Percentiles rank a stretch among this genome's conserved stretches.
These are phyloP conservation scores for Nautilus pompilius DNA, from an alignment of 1,140 invertebrate genomes.

Conservation along the genomic window DNA sequence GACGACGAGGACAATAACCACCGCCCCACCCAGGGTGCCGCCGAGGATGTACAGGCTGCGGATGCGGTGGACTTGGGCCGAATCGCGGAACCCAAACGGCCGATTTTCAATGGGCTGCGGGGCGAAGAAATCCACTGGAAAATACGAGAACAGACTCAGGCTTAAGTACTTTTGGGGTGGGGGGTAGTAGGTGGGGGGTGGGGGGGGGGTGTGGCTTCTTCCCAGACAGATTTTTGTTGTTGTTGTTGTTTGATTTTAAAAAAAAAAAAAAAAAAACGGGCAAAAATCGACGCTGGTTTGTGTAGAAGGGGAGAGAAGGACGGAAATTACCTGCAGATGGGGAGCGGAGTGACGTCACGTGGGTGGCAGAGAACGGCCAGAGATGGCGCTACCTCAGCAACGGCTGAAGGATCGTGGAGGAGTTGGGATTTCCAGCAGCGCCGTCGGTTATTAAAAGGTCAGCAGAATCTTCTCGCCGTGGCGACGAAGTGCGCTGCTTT, in stretches of 20 bases:
- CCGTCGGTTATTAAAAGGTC: too few species aligned
- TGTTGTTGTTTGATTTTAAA: background rate
- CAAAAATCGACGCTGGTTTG: background rate
- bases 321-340: too few species aligned
- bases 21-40: constrained; percentile 25
- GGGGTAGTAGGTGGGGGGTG: too few species aligned
- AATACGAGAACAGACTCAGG: background rate
- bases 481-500: too few species aligned
- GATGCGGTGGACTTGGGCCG: constrained; percentile 15
- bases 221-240: background rate
- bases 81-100: constrained; percentile 2
- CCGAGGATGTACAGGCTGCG: constrained; percentile 37
- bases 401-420: too few species aligned
- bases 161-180: too few species aligned
- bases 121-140: constrained; percentile 31
- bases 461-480: too few species aligned
- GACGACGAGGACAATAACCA: constrained; percentile 26
- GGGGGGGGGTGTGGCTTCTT: background rate
- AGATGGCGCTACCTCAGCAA: too few species aligned
- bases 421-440: too few species aligned
- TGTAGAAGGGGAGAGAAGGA: background rate
- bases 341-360: too few species aligned
- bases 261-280: background rate
- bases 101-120: constrained; percentile 20
- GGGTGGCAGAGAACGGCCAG: too few species aligned